Percentiles rank a stretch among this genome's conserved stretches.
Evolutionary conservation across 2,113 vertebrate genomes (phyloP).

Genomic region (Erythrocebus patas): DNA sequence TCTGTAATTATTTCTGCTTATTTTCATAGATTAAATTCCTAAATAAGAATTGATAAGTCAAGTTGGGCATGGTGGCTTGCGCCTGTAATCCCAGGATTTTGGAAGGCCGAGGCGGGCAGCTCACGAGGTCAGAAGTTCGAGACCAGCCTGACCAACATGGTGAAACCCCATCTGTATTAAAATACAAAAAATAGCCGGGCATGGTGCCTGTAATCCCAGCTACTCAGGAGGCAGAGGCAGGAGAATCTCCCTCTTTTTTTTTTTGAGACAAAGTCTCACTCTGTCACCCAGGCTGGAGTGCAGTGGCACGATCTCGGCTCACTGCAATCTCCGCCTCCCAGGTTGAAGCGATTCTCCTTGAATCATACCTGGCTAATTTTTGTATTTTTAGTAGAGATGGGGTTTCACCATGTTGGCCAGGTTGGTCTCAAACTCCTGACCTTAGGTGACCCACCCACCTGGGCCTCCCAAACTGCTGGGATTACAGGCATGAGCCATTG

Average conservation of each 20-base stretch:
- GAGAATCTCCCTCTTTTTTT: background rate
- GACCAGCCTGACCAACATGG: background rate
- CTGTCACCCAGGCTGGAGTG: too few species aligned
- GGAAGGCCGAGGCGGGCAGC: background rate
- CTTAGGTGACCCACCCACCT: too few species aligned
- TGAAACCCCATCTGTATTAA: background rate
- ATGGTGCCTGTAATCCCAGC: background rate
- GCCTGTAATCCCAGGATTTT: background rate
- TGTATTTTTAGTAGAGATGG: too few species aligned
- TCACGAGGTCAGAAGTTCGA: background rate
- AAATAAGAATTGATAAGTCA: background rate
- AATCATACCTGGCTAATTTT: too few species aligned
- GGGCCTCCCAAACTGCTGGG: too few species aligned
- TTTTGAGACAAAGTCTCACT: too few species aligned
- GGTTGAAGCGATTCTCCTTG: too few species aligned
- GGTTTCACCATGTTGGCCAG: too few species aligned
- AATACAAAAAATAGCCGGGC: background rate
- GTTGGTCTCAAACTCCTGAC: too few species aligned
- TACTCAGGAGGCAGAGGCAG: background rate
- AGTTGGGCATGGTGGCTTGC: background rate
- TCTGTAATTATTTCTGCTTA: background rate
- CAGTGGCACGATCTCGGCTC: too few species aligned
- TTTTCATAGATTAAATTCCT: slow-evolving; percentile 37
- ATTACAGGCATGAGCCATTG: too few species aligned
- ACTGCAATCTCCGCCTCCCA: too few species aligned